A percentile compares a stretch with the other conserved stretches of the same genome.
These are phyloP conservation scores for Serrognathus titanus DNA, from an alignment of 2,888 invertebrate species.

Conservation along the genomic window DNA sequence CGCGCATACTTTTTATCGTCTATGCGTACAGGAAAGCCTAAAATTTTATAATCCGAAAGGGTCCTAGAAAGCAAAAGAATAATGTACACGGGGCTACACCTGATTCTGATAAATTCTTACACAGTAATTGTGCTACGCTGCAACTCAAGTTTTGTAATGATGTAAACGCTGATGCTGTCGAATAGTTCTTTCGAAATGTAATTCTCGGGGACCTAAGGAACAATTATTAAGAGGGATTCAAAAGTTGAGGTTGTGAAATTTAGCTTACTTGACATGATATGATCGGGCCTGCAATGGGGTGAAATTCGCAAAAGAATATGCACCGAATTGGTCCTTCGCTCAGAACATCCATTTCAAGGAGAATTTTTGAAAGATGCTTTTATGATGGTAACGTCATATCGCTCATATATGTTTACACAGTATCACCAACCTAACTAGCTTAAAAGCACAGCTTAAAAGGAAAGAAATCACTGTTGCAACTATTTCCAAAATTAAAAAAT, in stretches of 20 bases:
- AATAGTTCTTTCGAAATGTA: conserved; percentile 90
- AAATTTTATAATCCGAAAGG: conserved; percentile 76
- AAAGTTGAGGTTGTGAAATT: conserved; percentile 4
- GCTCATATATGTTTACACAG: too few relatives aligned
- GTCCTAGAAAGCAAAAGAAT: conserved; percentile 52
- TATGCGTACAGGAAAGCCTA: conserved; percentile 90
- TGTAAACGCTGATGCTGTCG: conserved; percentile 89
- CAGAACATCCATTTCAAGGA: background rate
- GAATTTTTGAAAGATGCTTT: background rate
- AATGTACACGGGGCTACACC: background rate
- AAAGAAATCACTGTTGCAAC: too few relatives aligned
- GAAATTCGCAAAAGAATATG: conserved; percentile 78
- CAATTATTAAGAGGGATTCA: background rate
- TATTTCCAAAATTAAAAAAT: too few relatives aligned
- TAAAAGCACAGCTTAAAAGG: too few relatives aligned
- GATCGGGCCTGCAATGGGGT: conserved; percentile 76
- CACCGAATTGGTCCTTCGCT: conserved; percentile 73
- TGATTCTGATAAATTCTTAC: conserved; percentile 52
- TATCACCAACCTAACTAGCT: too few relatives aligned
- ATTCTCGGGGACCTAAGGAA: conserved; percentile 77
- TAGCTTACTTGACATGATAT: conserved; percentile 74
- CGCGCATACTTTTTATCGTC: conserved; percentile 84
- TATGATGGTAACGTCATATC: too few relatives aligned
- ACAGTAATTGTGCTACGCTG: conserved; percentile 88
- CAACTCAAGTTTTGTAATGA: conserved; percentile 91